A percentile compares a stretch with the other conserved stretches of the same genome.
Evolutionary conservation across 2,797 vertebrate genomes (phyloP).

Genomic region (Salarias fasciatus): DNA sequence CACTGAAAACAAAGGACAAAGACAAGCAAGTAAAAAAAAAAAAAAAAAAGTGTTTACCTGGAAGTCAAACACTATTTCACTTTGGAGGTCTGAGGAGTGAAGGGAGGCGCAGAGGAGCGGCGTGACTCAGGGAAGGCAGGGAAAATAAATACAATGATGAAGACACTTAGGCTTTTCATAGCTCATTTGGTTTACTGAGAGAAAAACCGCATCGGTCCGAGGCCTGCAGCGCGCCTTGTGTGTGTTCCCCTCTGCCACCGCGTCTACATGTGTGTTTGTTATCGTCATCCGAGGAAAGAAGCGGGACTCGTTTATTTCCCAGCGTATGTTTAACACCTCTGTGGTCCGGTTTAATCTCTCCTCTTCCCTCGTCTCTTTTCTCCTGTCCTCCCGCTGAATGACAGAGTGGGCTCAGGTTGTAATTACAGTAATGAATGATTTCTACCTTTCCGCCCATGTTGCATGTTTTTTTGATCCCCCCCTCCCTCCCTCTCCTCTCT

Average conservation of each 20-base stretch:
- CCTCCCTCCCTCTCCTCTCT: constrained; percentile 1
- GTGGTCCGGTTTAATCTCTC: constrained; percentile 48
- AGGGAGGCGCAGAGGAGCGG: constrained; percentile 9
- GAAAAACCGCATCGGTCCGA: constrained; percentile 49
- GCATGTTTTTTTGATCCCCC: constrained; percentile 45
- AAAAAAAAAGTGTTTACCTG: constrained; percentile 49
- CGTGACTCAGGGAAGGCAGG: constrained; percentile 48
- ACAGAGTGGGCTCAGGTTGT: constrained; percentile 78
- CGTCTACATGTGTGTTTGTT: constrained; percentile 4
- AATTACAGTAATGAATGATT: constrained; percentile 85
- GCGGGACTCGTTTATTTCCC: constrained; percentile 29
- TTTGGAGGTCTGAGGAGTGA: constrained; percentile 39
- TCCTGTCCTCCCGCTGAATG: constrained; percentile 63
- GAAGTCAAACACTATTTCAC: constrained; percentile 35
- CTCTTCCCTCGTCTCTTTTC: constrained; percentile 37
- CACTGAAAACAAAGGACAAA: constrained; percentile 19
- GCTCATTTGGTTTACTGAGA: constrained; percentile 53
- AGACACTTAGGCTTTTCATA: constrained; percentile 54
- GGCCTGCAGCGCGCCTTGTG: constrained; percentile 30
- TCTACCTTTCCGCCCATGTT: constrained; percentile 71
- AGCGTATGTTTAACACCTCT: constrained; percentile 54
- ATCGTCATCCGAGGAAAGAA: constrained; percentile 29
- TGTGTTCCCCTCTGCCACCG: constrained; percentile 17
- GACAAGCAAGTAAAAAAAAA: constrained; percentile 21
- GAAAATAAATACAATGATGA: constrained; percentile 57